Base-by-base conservation (phyloP, 2,797 vertebrate species). In the Antrozous pallidus region DNA sequence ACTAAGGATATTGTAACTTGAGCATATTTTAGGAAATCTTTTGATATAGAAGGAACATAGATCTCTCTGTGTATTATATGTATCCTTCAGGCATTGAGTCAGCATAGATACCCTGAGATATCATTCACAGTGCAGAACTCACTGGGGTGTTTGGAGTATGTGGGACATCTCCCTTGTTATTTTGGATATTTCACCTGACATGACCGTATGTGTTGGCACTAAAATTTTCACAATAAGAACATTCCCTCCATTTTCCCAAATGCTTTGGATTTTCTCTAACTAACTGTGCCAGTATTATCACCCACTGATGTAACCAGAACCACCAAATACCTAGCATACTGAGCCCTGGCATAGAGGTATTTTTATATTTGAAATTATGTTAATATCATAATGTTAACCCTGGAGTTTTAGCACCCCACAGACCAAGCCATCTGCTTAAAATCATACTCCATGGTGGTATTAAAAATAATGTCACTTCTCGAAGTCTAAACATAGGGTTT, bases 1-100 rank as follows among this genome's bases (percentile, higher is more conserved):
- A 94, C 38, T 58, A 96, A 95, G 88, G 97, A 93, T 97, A 95
- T 74, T n/a, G 92, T 95, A 95, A 92, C 61, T 96, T 95, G 85
- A 95, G 92, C 81, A 90, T 69, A 91, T 88, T 94, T 94, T 1
- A 80, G 88, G 89, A 95, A 71, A 75, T 79, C 69, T 95, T 97
- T 95, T 95, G 81, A 96, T 13, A 61, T 61, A 95, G 96, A 88
- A 88, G 96, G 97, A 94, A 22, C 26, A 11, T 77, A 74, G 1
- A 8, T 69, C 13, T 77, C 84, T 88, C 45, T 83, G 26, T 6
- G 2, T 93, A 92, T 94, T 96, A 90, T 74, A 75, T 40, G 3
- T 95, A 36, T 80, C 45, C 63, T 14, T 85, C 81, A 89, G 93
- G 93, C 82, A 84, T 90, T 86, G 93, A 45, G 61, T 93, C 87